Conservation (phyloP, 2,888 invertebrate genomes). For the Caenorhabditis auriculariae region DNA sequence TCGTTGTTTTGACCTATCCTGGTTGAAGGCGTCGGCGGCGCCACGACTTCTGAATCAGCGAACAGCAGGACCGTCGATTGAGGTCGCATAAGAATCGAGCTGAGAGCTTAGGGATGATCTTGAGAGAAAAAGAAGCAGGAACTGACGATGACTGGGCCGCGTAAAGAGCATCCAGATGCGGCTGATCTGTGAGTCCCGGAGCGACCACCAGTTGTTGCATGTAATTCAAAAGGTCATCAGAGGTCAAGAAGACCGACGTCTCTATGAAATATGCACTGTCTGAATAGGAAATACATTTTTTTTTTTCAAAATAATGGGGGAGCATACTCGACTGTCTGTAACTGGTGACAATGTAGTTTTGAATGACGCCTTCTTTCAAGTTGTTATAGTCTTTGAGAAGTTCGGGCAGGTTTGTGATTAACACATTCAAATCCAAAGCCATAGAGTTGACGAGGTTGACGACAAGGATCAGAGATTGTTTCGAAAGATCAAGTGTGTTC, state of each 20-base stretch:
- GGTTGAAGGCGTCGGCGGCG: conserved; percentile 13
- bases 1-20: conserved; percentile 11
- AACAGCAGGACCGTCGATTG: conserved; percentile 21
- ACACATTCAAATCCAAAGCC: conserved; percentile 16
- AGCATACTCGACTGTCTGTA: conserved; percentile 11
- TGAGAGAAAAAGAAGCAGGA: background rate
- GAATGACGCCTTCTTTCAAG: conserved; percentile 7
- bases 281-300: conserved; percentile 1
- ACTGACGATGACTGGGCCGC: conserved; percentile 16
- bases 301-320: background rate
- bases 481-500: conserved; percentile 16
- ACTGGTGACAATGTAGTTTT: conserved; percentile 16
- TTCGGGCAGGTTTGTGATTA: conserved; percentile 14
- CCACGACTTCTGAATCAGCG: conserved; percentile 14
- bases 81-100: conserved; percentile 7
- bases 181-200: conserved; percentile 11
- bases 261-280: conserved; percentile 22
- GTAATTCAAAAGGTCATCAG: conserved; percentile 11
- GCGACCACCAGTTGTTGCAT: conserved; percentile 12
- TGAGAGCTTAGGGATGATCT: background rate
- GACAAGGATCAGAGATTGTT: conserved; percentile 19
- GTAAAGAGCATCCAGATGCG: conserved; percentile 15
- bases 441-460: conserved; percentile 21
- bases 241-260: conserved; percentile 4
- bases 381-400: conserved; percentile 15